Base-by-base conservation (phyloP, 2,797 vertebrate species). In the Sarcoramphus papa region DNA sequence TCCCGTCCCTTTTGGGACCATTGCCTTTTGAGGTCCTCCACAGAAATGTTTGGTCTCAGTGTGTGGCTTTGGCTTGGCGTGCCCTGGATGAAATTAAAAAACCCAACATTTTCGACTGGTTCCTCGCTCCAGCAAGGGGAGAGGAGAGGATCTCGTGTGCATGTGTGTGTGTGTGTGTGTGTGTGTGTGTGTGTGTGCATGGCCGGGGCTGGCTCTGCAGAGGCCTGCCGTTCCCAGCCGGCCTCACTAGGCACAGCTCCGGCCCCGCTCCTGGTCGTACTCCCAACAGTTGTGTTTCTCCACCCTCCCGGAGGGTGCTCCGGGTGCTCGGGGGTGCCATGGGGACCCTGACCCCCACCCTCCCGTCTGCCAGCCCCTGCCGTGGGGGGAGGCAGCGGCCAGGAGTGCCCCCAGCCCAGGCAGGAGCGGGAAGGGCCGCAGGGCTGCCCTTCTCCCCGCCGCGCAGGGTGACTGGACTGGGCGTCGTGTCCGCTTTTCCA, bases 301-400 rank as follows among this genome's bases (percentile, higher is more conserved):
- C 35, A 5, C 37, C 13, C 53, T 68, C 23, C 5, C 8, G 51
- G 64, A 40, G 22, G 28, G 11, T 83, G 37, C 51, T 65, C 8
- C 2, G 12, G 47, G 59, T 63, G n/a, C 57, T 40, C 7, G 0
- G 0, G 56, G 60, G 5, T 59, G 47, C 70, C 3, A 0, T 3
- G 47, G n/a, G 43, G 18, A 30, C 48, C 82, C 48, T 33, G 53
- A 15, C 41, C 37, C 37, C 37, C 20, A 28, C 5, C 12, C 41
- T 23, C 24, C 40, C 7, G 1, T 23, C 35, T 35, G 10, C 51
- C 28, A 72, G 27, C 43, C 65, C 31, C 27, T 37, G 50, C 41
- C 6, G 1, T 4, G 17, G 40, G 20, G 54, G 24, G 10, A 37
- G 22, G 45, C 37, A 45, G 23, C 1, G 3, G 9, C 18, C 27